Evolutionary conservation across 2,797 vertebrate species (phyloP), one percentile per base, ranked within the genome.

Genomic region (Pelobates cultripes): DNA sequence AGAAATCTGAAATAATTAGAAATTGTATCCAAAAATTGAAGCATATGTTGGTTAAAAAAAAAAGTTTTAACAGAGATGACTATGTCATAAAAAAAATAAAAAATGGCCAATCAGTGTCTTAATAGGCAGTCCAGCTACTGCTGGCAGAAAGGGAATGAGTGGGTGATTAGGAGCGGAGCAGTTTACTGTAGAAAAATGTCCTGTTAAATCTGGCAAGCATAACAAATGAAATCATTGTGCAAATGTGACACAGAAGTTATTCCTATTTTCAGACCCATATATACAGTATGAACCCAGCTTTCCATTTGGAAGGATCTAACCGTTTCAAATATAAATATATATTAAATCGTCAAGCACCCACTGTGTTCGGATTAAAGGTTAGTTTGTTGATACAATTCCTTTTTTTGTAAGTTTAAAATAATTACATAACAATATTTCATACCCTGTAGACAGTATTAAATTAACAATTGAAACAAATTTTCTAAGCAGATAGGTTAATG

Each of bases 171-270:
- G 55, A 57, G 55, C 14, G 8, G 55, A 57, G 41, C 12, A 60
- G 8, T 42, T 73, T 57, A 73, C 53, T 42, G 40, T 57, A 43
- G 53, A 73, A 73, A 73, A 43, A 28, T 60, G 53, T 73, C 53
- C 72, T 60, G 72, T 15, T 57, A 60, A 43, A 73, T 12, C 40
- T 73, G 53, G 40, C 72, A 53, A 60, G 72, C 45, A 57, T 3
- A 73, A 43, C 12, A 40, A 28, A 73, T 73, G 51, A 73, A 73
- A 57, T 73, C 72, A 73, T 42, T 40, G 9, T 57, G 47, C 8
- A 73, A 53, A 53, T 40, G 6, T 15, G 17, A 28, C 70, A 71
- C 10, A 14, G 17, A 12, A 14, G 55, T 57, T 57, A 57, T 12
- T 57, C 14, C 55, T 14, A 57, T 57, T 12, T 12, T 15, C 14